Evolutionary conservation across 2,888 invertebrate species (phyloP), one percentile per base, ranked within the genome.

Genomic region (Himalopsyche anomala): DNA sequence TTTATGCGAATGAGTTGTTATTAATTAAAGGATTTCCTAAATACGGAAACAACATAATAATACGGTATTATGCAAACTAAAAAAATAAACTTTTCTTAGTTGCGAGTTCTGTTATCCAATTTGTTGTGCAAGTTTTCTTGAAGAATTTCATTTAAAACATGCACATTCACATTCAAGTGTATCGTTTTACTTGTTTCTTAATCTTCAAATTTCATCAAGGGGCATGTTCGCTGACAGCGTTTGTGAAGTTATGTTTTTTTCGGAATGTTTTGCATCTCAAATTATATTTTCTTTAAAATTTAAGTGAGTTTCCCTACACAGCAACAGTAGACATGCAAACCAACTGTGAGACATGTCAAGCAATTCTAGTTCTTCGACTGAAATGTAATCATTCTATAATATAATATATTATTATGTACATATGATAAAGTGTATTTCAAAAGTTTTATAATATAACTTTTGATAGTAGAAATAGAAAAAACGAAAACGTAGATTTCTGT

Each of bases 191-290:
- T 84, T 69, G 86, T 82, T 83, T 79, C 83, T 83, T 86, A 86
- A 86, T 86, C 86, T 86, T 83, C 81, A 81, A 84, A 86, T 86
- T 86, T 86, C 86, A 86, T 86, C 86, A 86, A 45, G 82, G 79
- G 74, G 42, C 85, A 80, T 62, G 74, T 84, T 80, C 28, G 69
- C 81, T 45, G 81, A 86, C 81, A 84, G 51, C 86, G 55, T 45
- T n/a, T 51, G 74, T 12, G 28, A 56, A 83, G 81, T 74, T 84
- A 83, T 82, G 51, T 28, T n/a, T 79, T 82, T 51, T 54, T 86
- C 83, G 79, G 54, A 56, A n/a, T 81, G 81, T 84, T 82, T 81
- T 86, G 86, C 86, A 84, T 81, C 84, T 54, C 80, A 83, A 86
- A 84, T 81, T 86, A 86, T 86, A 84, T 82, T 84, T 83, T 86